Conservation (phyloP, 2,113 vertebrate genomes). For the Echinops telfairi region DNA sequence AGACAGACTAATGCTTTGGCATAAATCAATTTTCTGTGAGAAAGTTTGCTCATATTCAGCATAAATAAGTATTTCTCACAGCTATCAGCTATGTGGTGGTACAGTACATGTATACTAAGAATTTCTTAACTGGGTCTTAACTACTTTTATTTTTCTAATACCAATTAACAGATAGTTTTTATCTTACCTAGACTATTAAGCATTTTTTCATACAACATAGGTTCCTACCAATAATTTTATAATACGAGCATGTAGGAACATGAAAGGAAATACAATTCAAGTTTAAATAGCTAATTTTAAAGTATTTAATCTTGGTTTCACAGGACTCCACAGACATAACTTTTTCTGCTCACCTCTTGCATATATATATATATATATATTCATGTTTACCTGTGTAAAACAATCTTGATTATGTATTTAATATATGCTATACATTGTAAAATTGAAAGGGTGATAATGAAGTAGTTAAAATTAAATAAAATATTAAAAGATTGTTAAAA, state of each 20-base stretch:
- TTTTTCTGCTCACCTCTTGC: neutral
- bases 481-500: slow-evolving; percentile 12
- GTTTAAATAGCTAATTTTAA: neutral
- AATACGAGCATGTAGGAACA: neutral
- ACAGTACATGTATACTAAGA: neutral
- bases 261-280: neutral
- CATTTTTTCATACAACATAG: neutral
- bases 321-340: neutral
- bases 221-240: slow-evolving; percentile 25
- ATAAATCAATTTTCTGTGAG: too few relatives aligned
- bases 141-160: slow-evolving; percentile 6
- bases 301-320: neutral
- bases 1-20: neutral
- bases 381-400: neutral
- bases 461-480: slow-evolving; percentile 6
- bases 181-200: slow-evolving; percentile 15
- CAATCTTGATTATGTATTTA: neutral
- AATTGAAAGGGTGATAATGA: neutral
- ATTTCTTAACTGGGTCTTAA: neutral
- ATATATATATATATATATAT: neutral
- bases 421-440: neutral
- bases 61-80: neutral
- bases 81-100: neutral
- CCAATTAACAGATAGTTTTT: neutral
- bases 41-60: neutral